Evolutionary conservation across 1,140 invertebrate genomes (phyloP), one percentile per base, ranked within the genome.

Genomic region (Camponotus floridanus): DNA sequence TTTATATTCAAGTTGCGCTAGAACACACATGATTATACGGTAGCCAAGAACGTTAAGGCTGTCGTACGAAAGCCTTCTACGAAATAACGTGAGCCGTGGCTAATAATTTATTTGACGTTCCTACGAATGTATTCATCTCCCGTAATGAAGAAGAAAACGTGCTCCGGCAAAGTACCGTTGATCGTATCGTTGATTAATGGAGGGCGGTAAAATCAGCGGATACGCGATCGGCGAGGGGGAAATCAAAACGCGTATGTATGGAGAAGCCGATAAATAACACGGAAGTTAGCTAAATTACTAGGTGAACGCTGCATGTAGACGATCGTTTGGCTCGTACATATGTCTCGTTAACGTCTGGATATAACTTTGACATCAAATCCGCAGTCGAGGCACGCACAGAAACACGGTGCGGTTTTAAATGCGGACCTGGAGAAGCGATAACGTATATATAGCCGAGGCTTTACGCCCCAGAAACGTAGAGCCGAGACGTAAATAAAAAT

Each of bases 311-410:
- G 48, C 48, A 61, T 68, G 68, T 61, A 61, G 79, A 39, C 68
- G 68, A 74, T 51, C 79, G 67, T 81, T 81, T 61, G 79, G 79
- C 67, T 81, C 51, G 78, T 81, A 59, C 79, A 57, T 48, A 83
- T 68, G 79, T 83, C 79, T 83, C 79, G 79, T 83, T 83, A 83
- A 83, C 79, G 68, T 83, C 68, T 83, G 79, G 68, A 48, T 74
- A 74, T 74, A 83, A 83, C 79, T 83, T 74, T 83, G 79, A 83
- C 68, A 74, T 74, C 79, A 61, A 74, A 73, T 83, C 68, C 26
- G 68, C 36, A 83, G 79, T 83, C 79, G 79, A 61, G n/a, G 68
- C 79, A 83, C 79, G 79, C 79, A 61, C 68, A 61, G 79, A 61
- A 74, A 48, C 79, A 74, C 79, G 31, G 31, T 36, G 45, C 39